phyloP scores from a whole-genome alignment of 2,888 invertebrate genomes.

The Fragum whitleyi region DNA sequence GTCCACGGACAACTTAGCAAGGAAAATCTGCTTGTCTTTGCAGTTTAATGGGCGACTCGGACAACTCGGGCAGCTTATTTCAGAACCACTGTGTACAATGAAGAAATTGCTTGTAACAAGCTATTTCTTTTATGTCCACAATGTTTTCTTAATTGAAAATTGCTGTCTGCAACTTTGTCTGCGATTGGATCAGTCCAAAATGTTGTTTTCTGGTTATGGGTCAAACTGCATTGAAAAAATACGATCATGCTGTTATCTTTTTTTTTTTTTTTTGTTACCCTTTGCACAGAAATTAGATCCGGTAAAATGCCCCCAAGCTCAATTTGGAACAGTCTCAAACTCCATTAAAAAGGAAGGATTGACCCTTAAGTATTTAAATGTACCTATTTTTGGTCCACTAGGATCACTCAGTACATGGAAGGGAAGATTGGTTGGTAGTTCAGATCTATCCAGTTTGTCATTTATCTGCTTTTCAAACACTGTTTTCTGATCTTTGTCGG shows the following conservation, averaged over 20 bases:
- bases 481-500: constrained; percentile 83
- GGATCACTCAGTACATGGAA: constrained; percentile 85
- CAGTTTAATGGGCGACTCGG: too few relatives aligned
- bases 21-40: too few relatives aligned
- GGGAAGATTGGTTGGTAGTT: constrained; percentile 82
- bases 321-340: too few relatives aligned
- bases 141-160: not conserved
- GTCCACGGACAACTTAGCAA: too few relatives aligned
- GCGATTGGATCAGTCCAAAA: not conserved
- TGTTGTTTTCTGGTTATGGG: not conserved
- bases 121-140: not conserved
- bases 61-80: too few relatives aligned
- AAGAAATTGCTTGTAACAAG: constrained; percentile 11
- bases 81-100: not conserved
- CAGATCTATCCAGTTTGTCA: constrained; percentile 77
- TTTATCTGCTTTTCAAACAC: constrained; percentile 84
- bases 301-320: too few relatives aligned
- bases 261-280: too few relatives aligned
- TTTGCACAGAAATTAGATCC: too few relatives aligned
- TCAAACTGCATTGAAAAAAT: too few relatives aligned
- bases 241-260: too few relatives aligned
- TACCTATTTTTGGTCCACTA: constrained; percentile 84
- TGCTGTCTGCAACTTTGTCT: not conserved
- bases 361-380: not conserved
- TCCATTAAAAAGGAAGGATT: too few relatives aligned